phyloP scores from a whole-genome alignment of 2,797 vertebrate species.

The Acropternis orthonyx region DNA sequence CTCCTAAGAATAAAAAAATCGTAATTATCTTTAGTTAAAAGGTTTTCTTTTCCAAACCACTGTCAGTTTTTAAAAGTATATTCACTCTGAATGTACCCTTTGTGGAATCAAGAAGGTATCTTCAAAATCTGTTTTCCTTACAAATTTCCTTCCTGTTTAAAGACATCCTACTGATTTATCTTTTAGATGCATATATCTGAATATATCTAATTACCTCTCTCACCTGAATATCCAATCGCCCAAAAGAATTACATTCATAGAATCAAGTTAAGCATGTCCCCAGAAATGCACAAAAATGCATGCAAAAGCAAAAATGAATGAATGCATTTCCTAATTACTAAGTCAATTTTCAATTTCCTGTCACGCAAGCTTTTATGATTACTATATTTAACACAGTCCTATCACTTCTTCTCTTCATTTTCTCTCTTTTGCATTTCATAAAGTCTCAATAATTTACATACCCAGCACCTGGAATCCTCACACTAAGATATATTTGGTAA shows the following conservation, averaged over 20 bases:
- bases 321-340: constrained; percentile 1
- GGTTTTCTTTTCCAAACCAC: background rate
- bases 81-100: background rate
- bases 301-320: constrained; percentile 14
- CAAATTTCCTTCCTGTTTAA: background rate
- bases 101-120: background rate
- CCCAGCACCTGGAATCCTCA: background rate
- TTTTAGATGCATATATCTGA: background rate
- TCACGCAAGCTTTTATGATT: background rate
- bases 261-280: background rate
- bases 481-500: background rate
- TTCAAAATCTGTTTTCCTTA: background rate
- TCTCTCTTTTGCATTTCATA: background rate
- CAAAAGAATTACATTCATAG: background rate
- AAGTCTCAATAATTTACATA: background rate
- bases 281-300: constrained; percentile 5
- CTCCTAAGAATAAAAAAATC: background rate
- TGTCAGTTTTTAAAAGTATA: background rate
- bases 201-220: background rate
- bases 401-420: background rate
- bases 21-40: background rate
- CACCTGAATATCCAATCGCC: background rate
- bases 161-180: background rate
- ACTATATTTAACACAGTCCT: background rate
- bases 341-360: constrained; percentile 17